phyloP scores from a whole-genome alignment of 1,140 invertebrate genomes.

The Aethina tumida region DNA sequence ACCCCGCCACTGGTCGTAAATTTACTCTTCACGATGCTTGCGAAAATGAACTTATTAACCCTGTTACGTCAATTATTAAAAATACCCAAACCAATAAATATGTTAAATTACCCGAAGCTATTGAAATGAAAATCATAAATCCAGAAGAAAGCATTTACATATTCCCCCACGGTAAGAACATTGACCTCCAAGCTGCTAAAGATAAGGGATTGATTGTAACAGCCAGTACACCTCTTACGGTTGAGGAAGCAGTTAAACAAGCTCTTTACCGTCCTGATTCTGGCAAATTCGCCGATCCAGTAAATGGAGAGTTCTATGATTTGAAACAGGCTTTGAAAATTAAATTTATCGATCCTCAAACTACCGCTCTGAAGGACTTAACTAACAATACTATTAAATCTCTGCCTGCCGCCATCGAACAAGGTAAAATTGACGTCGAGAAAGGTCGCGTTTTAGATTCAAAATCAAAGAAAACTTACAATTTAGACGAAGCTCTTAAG shows the following conservation, averaged over 20 bases:
- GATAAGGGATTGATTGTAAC: slow-evolving; percentile 65
- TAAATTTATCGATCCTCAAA: slow-evolving; percentile 65
- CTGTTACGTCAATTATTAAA: slow-evolving; percentile 68
- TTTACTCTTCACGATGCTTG: slow-evolving; percentile 72
- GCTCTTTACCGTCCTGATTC: slow-evolving; percentile 65
- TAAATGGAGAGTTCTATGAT: slow-evolving; percentile 57
- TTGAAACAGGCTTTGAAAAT: slow-evolving; percentile 59
- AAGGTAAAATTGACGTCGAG: slow-evolving; percentile 65
- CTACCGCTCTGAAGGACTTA: slow-evolving; percentile 67
- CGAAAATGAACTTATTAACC: slow-evolving; percentile 70
- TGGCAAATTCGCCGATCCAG: slow-evolving; percentile 70
- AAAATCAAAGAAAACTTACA: slow-evolving; percentile 60
- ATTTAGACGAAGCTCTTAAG: slow-evolving; percentile 63
- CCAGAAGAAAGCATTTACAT: slow-evolving; percentile 57
- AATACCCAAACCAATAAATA: slow-evolving; percentile 59
- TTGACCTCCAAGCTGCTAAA: slow-evolving; percentile 62
- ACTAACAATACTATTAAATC: slow-evolving; percentile 62
- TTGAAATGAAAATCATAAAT: slow-evolving; percentile 63
- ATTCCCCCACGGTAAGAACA: slow-evolving; percentile 48
- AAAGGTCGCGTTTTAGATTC: slow-evolving; percentile 70
- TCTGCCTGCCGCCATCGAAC: slow-evolving; percentile 62
- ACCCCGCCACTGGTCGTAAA: slow-evolving; percentile 69
- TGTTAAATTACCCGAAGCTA: slow-evolving; percentile 63
- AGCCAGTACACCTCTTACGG: slow-evolving; percentile 52
- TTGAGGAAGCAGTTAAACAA: slow-evolving; percentile 70